These are phyloP conservation scores for human (Homo sapiens) DNA, from an alignment of 2,113 vertebrate genomes.

Conservation along the genomic window DNA sequence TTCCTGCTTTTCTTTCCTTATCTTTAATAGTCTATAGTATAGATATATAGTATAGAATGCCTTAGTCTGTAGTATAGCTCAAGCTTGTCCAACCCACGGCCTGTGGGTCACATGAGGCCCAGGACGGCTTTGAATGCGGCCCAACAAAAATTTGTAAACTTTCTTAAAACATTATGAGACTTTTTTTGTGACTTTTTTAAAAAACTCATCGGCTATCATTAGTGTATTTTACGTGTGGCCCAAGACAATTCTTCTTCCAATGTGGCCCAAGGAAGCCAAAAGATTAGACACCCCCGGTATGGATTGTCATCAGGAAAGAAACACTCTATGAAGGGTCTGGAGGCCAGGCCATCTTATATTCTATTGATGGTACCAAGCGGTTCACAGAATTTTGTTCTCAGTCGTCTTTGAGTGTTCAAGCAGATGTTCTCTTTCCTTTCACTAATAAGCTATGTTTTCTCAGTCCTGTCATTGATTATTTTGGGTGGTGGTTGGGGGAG, in stretches of 20 bases:
- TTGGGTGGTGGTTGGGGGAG: background rate
- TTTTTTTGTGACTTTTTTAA: too few species aligned
- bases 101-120: too few species aligned
- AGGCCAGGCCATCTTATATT: background rate
- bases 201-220: too few species aligned
- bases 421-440: background rate
- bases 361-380: background rate
- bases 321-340: rapidly evolving
- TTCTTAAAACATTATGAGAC: too few species aligned
- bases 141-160: too few species aligned
- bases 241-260: too few species aligned
- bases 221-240: too few species aligned
- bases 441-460: background rate
- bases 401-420: background rate
- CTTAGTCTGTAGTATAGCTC: background rate
- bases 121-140: too few species aligned
- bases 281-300: too few species aligned
- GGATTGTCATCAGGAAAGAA: background rate
- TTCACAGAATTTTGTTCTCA: background rate
- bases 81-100: background rate
- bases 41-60: background rate
- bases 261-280: too few species aligned
- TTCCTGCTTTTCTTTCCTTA: background rate
- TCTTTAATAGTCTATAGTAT: background rate
- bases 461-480: background rate